Evolutionary conservation across 2,113 vertebrate species (phyloP), one percentile per base, ranked within the genome.

Genomic region (Abramis brama): DNA sequence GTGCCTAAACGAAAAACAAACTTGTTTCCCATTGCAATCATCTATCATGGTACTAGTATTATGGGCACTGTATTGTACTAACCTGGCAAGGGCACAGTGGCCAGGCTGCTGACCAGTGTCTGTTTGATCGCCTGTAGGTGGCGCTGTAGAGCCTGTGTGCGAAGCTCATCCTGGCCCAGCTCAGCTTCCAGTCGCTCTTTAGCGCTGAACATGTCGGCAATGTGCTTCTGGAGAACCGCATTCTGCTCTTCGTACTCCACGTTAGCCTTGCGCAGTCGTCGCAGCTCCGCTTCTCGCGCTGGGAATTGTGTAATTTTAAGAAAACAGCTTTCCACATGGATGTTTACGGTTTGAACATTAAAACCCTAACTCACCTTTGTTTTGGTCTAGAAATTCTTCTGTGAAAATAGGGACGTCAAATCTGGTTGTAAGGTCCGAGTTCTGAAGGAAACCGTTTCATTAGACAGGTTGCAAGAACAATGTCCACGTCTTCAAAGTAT

Each of bases 191-290:
- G 93, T 13, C 97, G 95, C 94, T 99, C 97, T 91, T 98, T 99
- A 87, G 98, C 98, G 0, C 93, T 96, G 94, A 95, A 97, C 98
- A 99, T 99, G 92, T 96, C 98, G 79, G 97, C 97, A 0, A 98
- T 99, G 94, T 99, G 98, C 87, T 96, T 94, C 94, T 99, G 97
- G 91, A 99, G 94, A 89, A 98, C 96, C 0, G 96, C 93, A 0
- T 99, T 99, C 96, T 99, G 98, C 93, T 99, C 98, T 92, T 99
- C 97, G 2, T 98, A 99, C 90, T 98, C 97, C 1, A 97, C 96
- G 89, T 99, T 99, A 91, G 97, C 96, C 93, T 99, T 99, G 60
- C 97, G 96, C 85, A 99, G 94, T 55, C 97, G 96, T 11, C 98
- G 96, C 83, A 99, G 93, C 93, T 99, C 98, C 0, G 98, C 96